Evolutionary conservation across 2,113 vertebrate species (phyloP), one percentile per base, ranked within the genome.

Genomic region (Malurus elegans): DNA sequence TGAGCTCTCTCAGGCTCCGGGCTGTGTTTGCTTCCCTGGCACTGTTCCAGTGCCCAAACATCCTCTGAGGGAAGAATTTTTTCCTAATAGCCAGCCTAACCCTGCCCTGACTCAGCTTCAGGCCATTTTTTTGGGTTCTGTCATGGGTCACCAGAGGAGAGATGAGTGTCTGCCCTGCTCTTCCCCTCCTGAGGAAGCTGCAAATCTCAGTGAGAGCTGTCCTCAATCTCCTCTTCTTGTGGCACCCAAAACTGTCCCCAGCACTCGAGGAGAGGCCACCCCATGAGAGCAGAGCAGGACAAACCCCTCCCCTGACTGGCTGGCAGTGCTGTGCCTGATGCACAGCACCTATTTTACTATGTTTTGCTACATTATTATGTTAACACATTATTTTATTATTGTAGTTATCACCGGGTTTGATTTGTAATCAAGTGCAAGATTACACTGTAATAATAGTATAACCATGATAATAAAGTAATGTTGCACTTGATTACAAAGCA

Each of bases 401-500:
- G 38, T 44, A 76, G 82, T 70, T 93, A 93, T 76, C 50, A 40
- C 75, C 36, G 75, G 79, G 34, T 95, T 92, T 93, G 82, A 88
- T 92, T 95, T 92, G 91, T 94, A 92, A 94, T 94, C 94, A 92
- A 93, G 58, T 44, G 34, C 58, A 76, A 90, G 82, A 87, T 85
- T 95, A 62, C 79, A 54, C 31, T 83, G 62, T 83, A 90, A 80
- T 90, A 86, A 73, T 80, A 73, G 75, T 75, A 73, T 58, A 93
- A 90, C 71, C 14, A 31, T 50, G 67, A 45, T 86, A 92, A 92
- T 86, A 94, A 94, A 96, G 78, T 90, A 88, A 86, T 9, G 2
- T 64, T 80, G 79, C 91, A 83, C 47, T 86, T 80, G 86, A 93
- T 96, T 92, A 88, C 91, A 96, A 96, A 92, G 94, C 86, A 95